These are phyloP conservation scores for Bombus waltoni DNA, from an alignment of 1,140 invertebrate genomes.

Conservation along the genomic window DNA sequence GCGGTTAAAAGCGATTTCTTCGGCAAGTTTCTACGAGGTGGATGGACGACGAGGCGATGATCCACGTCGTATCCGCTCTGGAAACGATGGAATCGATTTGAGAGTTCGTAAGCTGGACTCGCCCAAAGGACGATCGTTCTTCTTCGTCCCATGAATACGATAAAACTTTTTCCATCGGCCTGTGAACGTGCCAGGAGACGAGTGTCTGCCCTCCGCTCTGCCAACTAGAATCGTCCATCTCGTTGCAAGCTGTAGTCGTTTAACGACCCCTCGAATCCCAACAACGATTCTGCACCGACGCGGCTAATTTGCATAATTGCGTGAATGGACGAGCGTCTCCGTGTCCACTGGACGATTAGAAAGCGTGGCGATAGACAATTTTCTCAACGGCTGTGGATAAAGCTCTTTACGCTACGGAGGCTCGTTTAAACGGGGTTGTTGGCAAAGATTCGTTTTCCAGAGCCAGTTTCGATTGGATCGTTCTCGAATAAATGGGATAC, in stretches of 20 bases:
- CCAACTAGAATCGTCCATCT: neutral
- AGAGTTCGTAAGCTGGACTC: neutral
- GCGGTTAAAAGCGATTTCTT: neutral
- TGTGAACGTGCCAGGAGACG: conserved; percentile 21
- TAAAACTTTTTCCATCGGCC: conserved; percentile 31
- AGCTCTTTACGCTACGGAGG: neutral
- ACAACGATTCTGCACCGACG: neutral
- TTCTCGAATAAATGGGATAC: neutral
- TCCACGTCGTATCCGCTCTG: neutral
- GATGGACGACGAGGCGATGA: neutral
- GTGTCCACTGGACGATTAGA: neutral
- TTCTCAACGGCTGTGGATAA: neutral
- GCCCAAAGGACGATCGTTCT: neutral
- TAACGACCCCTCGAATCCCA: neutral
- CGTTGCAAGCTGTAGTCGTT: neutral
- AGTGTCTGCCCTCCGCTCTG: neutral
- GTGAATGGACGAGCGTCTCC: neutral
- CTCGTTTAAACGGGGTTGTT: neutral
- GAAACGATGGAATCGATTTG: neutral
- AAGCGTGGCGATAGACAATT: conserved; percentile 1
- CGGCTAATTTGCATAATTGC: conserved; percentile 28
- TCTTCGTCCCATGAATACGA: neutral
- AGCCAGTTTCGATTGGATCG: neutral
- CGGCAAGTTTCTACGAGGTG: neutral
- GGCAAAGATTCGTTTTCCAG: neutral